These are phyloP conservation scores for Dascillus cervinus DNA, from an alignment of 2,888 invertebrate genomes.

Conservation along the genomic window DNA sequence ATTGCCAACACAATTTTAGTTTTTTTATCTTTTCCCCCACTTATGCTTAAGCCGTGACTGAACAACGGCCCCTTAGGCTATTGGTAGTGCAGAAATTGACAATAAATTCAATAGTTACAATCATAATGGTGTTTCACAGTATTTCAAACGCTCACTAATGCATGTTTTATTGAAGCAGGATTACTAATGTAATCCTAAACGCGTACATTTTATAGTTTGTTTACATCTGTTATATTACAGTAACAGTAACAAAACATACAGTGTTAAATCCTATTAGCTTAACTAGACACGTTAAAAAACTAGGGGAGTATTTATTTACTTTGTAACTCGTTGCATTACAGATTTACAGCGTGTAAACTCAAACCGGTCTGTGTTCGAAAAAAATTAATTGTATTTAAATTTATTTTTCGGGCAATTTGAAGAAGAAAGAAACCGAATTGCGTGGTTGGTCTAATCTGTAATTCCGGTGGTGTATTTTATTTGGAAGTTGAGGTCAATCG, in stretches of 20 bases:
- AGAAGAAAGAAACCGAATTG: too few species aligned
- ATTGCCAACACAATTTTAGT: too few species aligned
- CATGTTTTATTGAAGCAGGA: slow-evolving; percentile 27
- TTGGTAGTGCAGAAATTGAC: too few species aligned
- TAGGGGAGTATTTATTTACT: slow-evolving; percentile 15
- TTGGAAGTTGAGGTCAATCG: slow-evolving; percentile 31
- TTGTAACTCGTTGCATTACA: slow-evolving; percentile 3
- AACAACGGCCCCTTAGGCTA: too few species aligned
- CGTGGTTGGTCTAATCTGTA: slow-evolving; percentile 9
- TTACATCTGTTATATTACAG: slow-evolving; percentile 36
- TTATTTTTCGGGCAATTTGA: too few species aligned
- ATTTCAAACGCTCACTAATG: slow-evolving; percentile 25
- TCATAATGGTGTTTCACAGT: slow-evolving; percentile 23
- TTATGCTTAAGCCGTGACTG: too few species aligned
- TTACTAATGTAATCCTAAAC: slow-evolving; percentile 31
- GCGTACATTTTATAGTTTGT: slow-evolving; percentile 24
- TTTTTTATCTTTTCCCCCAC: too few species aligned
- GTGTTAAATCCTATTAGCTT: slow-evolving; percentile 29
- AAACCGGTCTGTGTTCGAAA: too few species aligned
- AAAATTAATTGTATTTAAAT: too few species aligned
- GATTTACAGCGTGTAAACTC: too few species aligned
- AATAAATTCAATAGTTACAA: too few species aligned
- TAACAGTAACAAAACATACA: slow-evolving; percentile 38
- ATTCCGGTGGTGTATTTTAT: slow-evolving; percentile 11
- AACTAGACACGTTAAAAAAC: slow-evolving; percentile 15